Evolutionary conservation across 2,113 vertebrate species (phyloP).

Genomic region (Seriola dumerili): DNA sequence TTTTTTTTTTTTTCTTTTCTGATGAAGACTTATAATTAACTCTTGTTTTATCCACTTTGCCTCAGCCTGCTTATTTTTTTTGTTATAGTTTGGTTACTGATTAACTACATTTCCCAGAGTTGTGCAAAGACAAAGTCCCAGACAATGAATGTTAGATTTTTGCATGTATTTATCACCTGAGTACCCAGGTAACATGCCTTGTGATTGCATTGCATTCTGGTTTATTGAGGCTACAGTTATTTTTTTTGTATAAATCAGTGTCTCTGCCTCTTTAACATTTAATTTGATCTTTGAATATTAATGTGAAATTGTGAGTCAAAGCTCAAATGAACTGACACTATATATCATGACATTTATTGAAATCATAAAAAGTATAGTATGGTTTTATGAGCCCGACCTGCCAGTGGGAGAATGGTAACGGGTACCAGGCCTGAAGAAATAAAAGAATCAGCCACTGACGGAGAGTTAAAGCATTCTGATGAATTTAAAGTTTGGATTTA

Average conservation of each 20-base stretch:
- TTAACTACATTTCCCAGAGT: neutral
- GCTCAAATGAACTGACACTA: neutral
- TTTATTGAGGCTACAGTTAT: neutral
- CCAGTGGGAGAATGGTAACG: no score
- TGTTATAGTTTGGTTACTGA: neutral
- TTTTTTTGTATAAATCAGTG: no score
- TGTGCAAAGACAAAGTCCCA: neutral
- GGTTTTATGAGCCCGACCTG: no score
- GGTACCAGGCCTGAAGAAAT: no score
- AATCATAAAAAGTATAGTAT: no score
- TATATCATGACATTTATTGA: neutral
- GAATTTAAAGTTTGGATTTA: no score
- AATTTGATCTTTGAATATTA: no score
- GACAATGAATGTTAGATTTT: neutral
- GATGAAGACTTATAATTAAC: constrained; percentile 8
- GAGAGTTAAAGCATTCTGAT: no score
- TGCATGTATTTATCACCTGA: neutral
- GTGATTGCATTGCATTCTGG: no score
- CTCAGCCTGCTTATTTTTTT: neutral
- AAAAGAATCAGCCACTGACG: no score
- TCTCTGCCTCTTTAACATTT: no score
- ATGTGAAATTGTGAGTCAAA: no score
- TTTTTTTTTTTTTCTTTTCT: constrained; percentile 20
- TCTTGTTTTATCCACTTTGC: neutral
- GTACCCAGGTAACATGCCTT: neutral